These are phyloP conservation scores for Slavum lentiscoides DNA, from an alignment of 2,888 invertebrate genomes.

Conservation along the genomic window DNA sequence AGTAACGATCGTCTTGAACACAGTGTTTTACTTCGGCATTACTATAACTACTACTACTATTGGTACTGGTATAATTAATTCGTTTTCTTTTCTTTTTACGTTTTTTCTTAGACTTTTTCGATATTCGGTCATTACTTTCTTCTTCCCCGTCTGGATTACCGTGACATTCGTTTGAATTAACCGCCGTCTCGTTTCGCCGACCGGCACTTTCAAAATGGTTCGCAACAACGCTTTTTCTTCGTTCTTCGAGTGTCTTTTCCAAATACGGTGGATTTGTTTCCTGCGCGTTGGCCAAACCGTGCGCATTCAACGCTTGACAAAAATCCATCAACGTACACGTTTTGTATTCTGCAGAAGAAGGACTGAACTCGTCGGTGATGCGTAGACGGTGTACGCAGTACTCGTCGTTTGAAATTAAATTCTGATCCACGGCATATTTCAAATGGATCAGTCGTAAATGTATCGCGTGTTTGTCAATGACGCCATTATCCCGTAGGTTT, in stretches of 20 bases:
- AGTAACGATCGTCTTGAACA: background rate
- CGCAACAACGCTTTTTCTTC: background rate
- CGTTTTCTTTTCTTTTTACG: conserved; percentile 20
- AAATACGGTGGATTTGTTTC: background rate
- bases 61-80: no score
- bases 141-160: background rate
- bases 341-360: background rate
- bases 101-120: conserved; percentile 22
- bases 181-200: background rate
- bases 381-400: background rate
- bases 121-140: background rate
- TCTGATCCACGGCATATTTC: conserved; percentile 29
- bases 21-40: background rate
- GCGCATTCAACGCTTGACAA: background rate
- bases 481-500: background rate
- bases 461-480: background rate
- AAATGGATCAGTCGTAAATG: conserved; percentile 11
- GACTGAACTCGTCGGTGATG: background rate
- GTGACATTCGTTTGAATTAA: background rate
- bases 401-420: conserved; percentile 2
- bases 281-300: background rate
- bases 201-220: background rate
- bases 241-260: background rate
- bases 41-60: background rate
- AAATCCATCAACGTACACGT: conserved; percentile 18